A percentile compares a stretch with the other conserved stretches of the same genome.
These are phyloP conservation scores for Meleagris gallopavo DNA, from an alignment of 2,113 vertebrate genomes.

Conservation along the genomic window DNA sequence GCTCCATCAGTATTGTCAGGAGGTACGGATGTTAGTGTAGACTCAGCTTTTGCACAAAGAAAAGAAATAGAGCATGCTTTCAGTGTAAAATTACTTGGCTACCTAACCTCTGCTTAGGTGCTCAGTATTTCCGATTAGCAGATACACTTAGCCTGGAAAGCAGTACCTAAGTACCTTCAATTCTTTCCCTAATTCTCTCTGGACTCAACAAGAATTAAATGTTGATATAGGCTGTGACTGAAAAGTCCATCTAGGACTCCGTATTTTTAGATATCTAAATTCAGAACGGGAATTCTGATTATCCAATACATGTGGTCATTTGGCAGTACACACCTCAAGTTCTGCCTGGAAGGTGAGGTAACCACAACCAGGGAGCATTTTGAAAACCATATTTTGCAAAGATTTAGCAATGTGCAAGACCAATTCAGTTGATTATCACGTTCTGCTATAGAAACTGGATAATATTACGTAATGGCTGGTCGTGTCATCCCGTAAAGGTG, in stretches of 20 bases:
- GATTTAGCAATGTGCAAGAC: not conserved
- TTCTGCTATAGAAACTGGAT: not conserved
- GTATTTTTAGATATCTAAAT: not conserved
- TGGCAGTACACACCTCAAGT: not conserved
- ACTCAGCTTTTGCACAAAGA: not conserved
- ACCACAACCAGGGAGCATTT: not conserved
- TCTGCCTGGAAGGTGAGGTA: not conserved
- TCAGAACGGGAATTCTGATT: not conserved
- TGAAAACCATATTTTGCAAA: not conserved
- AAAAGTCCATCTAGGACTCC: not conserved
- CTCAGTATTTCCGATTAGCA: not conserved
- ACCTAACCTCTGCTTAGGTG: fast-evolving
- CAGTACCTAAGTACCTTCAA: not conserved
- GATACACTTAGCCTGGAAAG: not conserved
- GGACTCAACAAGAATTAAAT: not conserved
- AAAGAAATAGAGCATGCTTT: not conserved
- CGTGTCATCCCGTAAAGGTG: not conserved
- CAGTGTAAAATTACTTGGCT: not conserved
- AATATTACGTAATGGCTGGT: not conserved
- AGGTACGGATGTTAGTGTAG: not conserved
- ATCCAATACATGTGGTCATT: not conserved
- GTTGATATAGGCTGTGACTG: not conserved
- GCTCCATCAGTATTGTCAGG: not conserved
- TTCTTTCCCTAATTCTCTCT: not conserved
- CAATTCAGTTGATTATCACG: not conserved